Conservation (phyloP, 1,140 invertebrate genomes). For the Copidosoma floridanum region DNA sequence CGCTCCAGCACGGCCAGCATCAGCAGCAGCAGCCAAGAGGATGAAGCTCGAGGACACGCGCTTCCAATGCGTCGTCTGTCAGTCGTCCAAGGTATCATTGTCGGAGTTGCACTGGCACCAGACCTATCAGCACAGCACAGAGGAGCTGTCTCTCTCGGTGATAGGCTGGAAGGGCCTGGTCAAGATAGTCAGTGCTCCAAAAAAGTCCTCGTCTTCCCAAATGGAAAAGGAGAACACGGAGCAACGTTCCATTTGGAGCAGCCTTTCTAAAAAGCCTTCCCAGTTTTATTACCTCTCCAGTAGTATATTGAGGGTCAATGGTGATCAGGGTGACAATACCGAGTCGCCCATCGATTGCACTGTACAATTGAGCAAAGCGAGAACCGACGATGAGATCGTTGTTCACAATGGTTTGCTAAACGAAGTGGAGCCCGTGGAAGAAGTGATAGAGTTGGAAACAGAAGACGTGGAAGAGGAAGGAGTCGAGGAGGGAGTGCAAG, state of each 20-base stretch:
- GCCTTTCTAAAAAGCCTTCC: slow-evolving; percentile 19
- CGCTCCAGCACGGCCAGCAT: no score
- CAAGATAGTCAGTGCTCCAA: slow-evolving; percentile 22
- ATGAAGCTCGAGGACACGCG: slow-evolving; percentile 13
- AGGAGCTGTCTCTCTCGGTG: slow-evolving; percentile 40
- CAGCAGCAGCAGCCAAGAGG: slow-evolving; percentile 8
- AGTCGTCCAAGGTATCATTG: slow-evolving; percentile 29
- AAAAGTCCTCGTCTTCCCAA: neutral
- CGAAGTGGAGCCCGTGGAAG: slow-evolving; percentile 14
- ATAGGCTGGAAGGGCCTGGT: slow-evolving; percentile 38
- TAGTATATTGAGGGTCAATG: slow-evolving; percentile 16
- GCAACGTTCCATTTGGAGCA: slow-evolving; percentile 18
- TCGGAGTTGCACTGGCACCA: slow-evolving; percentile 41
- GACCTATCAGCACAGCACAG: slow-evolving; percentile 32
- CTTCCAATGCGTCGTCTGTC: slow-evolving; percentile 42
- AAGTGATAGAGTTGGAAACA: no score
- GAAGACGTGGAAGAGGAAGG: neutral
- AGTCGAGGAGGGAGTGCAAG: neutral
- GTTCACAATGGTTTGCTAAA: no score
- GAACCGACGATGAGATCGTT: no score
- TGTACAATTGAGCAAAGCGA: neutral
- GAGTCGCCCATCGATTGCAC: slow-evolving; percentile 14
- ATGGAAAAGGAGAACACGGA: slow-evolving; percentile 17
- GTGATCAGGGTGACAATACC: neutral
- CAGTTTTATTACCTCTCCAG: slow-evolving; percentile 25